A percentile compares a stretch with the other conserved stretches of the same genome.
These are phyloP conservation scores for Heliconius himera DNA, from an alignment of 1,140 invertebrate genomes.

Conservation along the genomic window DNA sequence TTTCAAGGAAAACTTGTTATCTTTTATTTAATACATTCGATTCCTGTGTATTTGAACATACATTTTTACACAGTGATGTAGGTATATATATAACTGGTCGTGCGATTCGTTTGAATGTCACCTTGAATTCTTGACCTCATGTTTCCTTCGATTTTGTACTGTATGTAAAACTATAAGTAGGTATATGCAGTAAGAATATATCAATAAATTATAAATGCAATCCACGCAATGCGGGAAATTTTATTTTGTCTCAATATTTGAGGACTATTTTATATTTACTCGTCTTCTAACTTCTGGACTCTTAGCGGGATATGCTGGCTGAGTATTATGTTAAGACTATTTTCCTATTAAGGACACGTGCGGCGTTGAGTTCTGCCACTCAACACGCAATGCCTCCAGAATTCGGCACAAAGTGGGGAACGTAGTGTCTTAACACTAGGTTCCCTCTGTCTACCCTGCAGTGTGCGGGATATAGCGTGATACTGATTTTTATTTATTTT, in stretches of 20 bases:
- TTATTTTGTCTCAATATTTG: background rate
- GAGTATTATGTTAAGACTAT: too few species aligned
- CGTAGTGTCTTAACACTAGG: too few species aligned
- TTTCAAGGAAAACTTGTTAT: constrained; percentile 20
- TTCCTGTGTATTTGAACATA: constrained; percentile 21
- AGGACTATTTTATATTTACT: background rate
- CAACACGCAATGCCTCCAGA: too few species aligned
- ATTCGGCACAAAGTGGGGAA: too few species aligned
- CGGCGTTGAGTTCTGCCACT: too few species aligned
- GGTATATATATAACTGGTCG: constrained; percentile 31
- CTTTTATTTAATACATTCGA: constrained; percentile 15
- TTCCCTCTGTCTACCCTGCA: too few species aligned
- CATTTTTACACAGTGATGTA: constrained; percentile 18
- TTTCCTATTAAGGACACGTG: too few species aligned
- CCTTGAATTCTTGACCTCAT: constrained; percentile 37
- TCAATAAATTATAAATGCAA: constrained; percentile 5
- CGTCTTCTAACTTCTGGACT: background rate
- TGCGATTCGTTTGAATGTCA: constrained; percentile 39
- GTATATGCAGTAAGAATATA: constrained; percentile 16
- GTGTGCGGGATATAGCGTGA: too few species aligned
- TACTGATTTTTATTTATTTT: too few species aligned
- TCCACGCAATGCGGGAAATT: background rate
- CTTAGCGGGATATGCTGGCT: background rate
- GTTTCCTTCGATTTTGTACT: constrained; percentile 36
- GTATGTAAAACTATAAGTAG: constrained; percentile 1